Evolutionary conservation across 64 coral and sea anemone genomes (phyloP), one percentile per base, ranked within the genome.

Genomic region (Anthopleura sola): DNA sequence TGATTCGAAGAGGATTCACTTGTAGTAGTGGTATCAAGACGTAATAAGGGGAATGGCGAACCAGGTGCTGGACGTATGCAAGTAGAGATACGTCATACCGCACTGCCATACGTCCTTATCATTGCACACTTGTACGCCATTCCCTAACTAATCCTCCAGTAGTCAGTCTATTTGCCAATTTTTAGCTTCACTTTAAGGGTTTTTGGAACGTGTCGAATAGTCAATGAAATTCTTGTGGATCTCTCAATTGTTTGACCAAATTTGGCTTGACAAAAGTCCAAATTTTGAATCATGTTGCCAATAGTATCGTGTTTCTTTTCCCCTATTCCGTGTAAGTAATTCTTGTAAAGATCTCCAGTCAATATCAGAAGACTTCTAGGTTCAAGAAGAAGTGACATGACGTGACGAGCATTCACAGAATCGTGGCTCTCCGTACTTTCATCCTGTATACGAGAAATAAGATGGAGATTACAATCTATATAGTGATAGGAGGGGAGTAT

Each of bases 151-250:
- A 44, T 44, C 40, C 40, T 44, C 9, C n/a, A n/a, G n/a, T 44
- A 44, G 40, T 44, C 40, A 44, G 40, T 44, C 23, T 71, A 71
- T 28, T 71, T 71, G 31, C 66, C 29, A 34, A 71, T 32, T 53
- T 89, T 98, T 21, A 98, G 83, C 58, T 98, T 98, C 21, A 98
- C 87, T 57, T 98, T 98, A 23, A 92, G 84, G 26, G 82, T 80
- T 69, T 98, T 98, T 20, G 95, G 95, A 36, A 98, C 95, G 60
- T 94, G 90, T n/a, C 95, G 93, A 71, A 98, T 98, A 2, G 95
- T 98, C 16, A 98, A 74, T 11, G 95, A 98, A 33, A 94, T 86
- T 60, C 95, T 78, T 28, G 95, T 98, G 31, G 44, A 55, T 36
- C 92, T 75, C 21, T 83, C 39, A 44, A 92, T 49, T 9, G 84